Base-by-base conservation (phyloP, 2,888 invertebrate genomes). In the Pandemis corylana region DNA sequence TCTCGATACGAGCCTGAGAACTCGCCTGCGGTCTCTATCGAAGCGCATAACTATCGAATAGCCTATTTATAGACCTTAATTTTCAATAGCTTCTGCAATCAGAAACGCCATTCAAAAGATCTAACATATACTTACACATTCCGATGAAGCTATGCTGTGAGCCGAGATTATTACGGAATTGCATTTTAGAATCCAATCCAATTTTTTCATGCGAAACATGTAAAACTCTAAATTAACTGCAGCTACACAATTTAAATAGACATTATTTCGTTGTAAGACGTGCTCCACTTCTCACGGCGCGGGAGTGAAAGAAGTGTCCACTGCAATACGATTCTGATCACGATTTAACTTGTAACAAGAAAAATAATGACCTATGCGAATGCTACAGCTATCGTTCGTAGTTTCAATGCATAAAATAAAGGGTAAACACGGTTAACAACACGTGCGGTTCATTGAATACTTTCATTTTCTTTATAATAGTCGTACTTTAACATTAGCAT, bases 201-300 rank as follows among this genome's bases (percentile, higher is more conserved):
- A 61, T 69, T 74, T 69, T 13, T 49, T 64, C 46, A 46, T 64
- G 68, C 56, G 15, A 59, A 65, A 69, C 68, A 64, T 44, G 56
- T 64, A n/a, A 68, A 68, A 61, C 63, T 15, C 9, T 64, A 69
- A 61, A 69, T 74, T 61, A 66, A 65, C 72, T 62, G 65, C 15
- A 80, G 77, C 81, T 80, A 76, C 56, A 67, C 56, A 59, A 71
- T 68, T 73, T 76, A 73, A 71, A 75, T 71, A 70, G 74, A 70
- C 68, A 73, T 73, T 74, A 70, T 74, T 80, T 84, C 82, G 82
- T 81, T 81, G 79, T 82, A 82, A 84, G 84, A 84, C 79, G 77
- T 87, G 91, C 85, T 84, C 90, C 77, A 88, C 84, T 91, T 91
- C 91, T 80, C 91, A 91, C 86, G 82, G 82, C 80, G 81, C 80